Conservation (phyloP, 2,888 invertebrate genomes). For the Sinelater perroti region DNA sequence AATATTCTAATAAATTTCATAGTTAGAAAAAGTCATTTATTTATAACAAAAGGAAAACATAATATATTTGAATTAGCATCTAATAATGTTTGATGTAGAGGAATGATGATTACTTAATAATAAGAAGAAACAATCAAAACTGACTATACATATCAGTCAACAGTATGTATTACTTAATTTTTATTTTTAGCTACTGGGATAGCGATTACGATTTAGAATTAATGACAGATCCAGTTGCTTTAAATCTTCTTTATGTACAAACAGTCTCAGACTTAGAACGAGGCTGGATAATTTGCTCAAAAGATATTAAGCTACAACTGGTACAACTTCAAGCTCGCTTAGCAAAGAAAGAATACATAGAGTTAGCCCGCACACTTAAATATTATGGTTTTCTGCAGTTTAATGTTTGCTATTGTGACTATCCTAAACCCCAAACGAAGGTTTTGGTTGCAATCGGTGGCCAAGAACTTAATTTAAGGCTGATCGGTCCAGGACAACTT, state of each 20-base stretch:
- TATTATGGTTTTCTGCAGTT: slow-evolving; percentile 92
- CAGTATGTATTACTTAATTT: no score
- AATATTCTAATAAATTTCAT: no score
- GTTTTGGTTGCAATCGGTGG: slow-evolving; percentile 85
- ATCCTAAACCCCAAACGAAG: slow-evolving; percentile 72
- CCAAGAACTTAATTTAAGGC: slow-evolving; percentile 81
- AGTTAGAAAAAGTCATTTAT: no score
- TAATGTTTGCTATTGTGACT: slow-evolving; percentile 77
- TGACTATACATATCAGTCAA: no score
- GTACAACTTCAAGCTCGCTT: slow-evolving; percentile 76
- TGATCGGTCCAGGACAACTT: slow-evolving; percentile 66
- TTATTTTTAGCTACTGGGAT: slow-evolving; percentile 88
- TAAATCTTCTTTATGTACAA: slow-evolving; percentile 89
- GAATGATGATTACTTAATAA: no score
- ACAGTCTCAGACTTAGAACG: slow-evolving; percentile 85
- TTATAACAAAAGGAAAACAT: no score
- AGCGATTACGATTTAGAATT: slow-evolving; percentile 82
- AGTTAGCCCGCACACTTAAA: slow-evolving; percentile 82
- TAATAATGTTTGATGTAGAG: no score
- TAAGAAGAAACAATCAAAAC: no score
- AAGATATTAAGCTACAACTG: slow-evolving; percentile 72
- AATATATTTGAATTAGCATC: no score
- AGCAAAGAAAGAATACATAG: slow-evolving; percentile 89
- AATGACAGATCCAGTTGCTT: slow-evolving; percentile 80
- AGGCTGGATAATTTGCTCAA: slow-evolving; percentile 82